Conservation (phyloP, 2,113 vertebrate species). For the Esox niger region DNA sequence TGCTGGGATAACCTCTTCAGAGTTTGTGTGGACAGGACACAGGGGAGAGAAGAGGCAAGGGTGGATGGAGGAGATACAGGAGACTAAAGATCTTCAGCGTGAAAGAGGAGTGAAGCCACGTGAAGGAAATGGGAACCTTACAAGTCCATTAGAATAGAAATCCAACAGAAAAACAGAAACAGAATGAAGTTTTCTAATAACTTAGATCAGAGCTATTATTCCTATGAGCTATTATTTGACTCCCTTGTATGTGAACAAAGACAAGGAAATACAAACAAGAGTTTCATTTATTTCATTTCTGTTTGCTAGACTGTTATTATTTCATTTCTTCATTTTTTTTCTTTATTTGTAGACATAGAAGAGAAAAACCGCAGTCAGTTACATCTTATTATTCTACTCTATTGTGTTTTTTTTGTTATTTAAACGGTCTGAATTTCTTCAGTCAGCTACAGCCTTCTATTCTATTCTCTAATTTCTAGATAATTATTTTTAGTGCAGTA, state of each 20-base stretch:
- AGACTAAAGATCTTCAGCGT: constrained; percentile 10
- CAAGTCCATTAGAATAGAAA: not conserved
- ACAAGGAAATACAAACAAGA: constrained; percentile 12
- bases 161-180: constrained; percentile 13
- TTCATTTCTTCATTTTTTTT: constrained; percentile 44
- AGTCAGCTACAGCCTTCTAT: not conserved
- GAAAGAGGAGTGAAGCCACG: constrained; percentile 7
- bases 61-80: constrained; percentile 7
- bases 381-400: constrained; percentile 7
- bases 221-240: not conserved
- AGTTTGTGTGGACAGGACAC: constrained; percentile 24
- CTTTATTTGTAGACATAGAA: not conserved
- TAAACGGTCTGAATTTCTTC: constrained; percentile 18
- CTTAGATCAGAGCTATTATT: not conserved
- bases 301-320: constrained; percentile 39
- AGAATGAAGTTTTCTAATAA: not conserved
- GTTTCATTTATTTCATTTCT: constrained; percentile 16
- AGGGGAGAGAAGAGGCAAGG: constrained; percentile 2
- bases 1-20: constrained; percentile 27
- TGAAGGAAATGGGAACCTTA: not conserved
- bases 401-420: constrained; percentile 12
- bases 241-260: constrained; percentile 33
- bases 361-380: constrained; percentile 1
- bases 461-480: not conserved
- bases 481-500: not conserved